These are phyloP conservation scores for Cichlasoma orientale DNA, from an alignment of 2,797 vertebrate species.

Conservation along the genomic window DNA sequence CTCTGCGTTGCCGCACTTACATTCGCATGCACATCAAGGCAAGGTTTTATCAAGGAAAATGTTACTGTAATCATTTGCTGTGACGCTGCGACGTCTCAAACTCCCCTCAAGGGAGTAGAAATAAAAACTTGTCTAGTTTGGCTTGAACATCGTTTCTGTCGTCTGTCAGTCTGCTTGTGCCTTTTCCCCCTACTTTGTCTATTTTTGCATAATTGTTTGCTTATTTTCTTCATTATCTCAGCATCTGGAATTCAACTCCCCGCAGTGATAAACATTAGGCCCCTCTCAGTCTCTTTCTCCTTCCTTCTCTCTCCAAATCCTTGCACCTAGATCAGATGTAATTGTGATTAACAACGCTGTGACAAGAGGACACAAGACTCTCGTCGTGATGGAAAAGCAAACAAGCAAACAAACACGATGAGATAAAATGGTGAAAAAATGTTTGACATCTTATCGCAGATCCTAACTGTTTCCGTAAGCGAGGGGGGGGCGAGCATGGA, in stretches of 20 bases:
- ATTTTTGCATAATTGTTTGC: slow-evolving; percentile 80
- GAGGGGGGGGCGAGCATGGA: slow-evolving; percentile 33
- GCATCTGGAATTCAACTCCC: slow-evolving; percentile 80
- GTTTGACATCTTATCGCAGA: slow-evolving; percentile 79
- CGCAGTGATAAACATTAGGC: slow-evolving; percentile 78
- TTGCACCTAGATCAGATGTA: slow-evolving; percentile 73
- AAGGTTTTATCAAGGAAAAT: background rate
- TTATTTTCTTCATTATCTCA: slow-evolving; percentile 79
- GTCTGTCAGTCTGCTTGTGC: slow-evolving; percentile 72
- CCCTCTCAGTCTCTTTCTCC: slow-evolving; percentile 69
- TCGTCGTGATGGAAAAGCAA: slow-evolving; percentile 62
- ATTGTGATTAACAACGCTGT: slow-evolving; percentile 70
- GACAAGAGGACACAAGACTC: slow-evolving; percentile 72
- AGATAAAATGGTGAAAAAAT: slow-evolving; percentile 80
- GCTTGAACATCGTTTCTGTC: slow-evolving; percentile 35
- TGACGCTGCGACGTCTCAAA: background rate
- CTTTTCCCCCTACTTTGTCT: slow-evolving; percentile 64
- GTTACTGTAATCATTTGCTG: background rate
- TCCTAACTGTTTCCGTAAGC: slow-evolving; percentile 78
- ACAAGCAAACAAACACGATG: slow-evolving; percentile 76
- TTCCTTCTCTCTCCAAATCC: slow-evolving; percentile 50
- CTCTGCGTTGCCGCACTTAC: background rate
- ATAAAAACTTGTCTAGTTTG: slow-evolving; percentile 37
- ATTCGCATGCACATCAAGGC: background rate
- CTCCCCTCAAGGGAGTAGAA: slow-evolving; percentile 9